Evolutionary conservation across 2,113 vertebrate species (phyloP).

Genomic region (Oncorhynchus tshawytscha): DNA sequence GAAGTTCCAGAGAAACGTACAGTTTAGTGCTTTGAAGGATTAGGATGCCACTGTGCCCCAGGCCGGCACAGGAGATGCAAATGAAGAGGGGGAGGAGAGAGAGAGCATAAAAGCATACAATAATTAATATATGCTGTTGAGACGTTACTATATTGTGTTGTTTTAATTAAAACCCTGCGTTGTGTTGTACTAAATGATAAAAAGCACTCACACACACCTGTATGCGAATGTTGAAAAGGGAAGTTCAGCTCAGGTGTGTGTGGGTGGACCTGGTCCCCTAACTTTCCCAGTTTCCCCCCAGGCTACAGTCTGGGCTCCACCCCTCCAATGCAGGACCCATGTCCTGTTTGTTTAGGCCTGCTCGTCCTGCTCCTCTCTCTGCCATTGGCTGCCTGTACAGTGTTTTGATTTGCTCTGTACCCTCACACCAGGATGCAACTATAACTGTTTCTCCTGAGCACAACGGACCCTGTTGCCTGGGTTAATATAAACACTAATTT

Average conservation of each 20-base stretch:
- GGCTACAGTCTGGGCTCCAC: slow-evolving; percentile 23
- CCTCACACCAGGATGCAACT: slow-evolving; percentile 47
- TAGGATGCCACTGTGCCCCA: neutral
- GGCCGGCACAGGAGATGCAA: neutral
- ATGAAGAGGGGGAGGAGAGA: neutral
- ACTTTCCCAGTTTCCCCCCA: slow-evolving; percentile 43
- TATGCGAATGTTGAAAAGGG: neutral
- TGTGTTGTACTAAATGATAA: neutral
- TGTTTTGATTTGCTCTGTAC: slow-evolving; percentile 70
- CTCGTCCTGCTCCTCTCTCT: slow-evolving; percentile 35
- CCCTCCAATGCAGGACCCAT: slow-evolving; percentile 50
- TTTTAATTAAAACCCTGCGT: too few species aligned
- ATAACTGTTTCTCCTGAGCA: slow-evolving; percentile 63
- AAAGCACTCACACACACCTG: neutral
- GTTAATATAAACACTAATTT: slow-evolving; percentile 66
- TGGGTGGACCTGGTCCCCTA: slow-evolving; percentile 16
- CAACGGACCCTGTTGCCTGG: slow-evolving; percentile 49
- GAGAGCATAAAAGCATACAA: too few species aligned
- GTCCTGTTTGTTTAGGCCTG: slow-evolving; percentile 65
- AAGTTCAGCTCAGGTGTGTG: slow-evolving; percentile 20
- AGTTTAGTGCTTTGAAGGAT: too few species aligned
- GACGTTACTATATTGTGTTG: too few species aligned
- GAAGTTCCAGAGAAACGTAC: neutral
- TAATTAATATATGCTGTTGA: too few species aligned
- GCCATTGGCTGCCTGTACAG: slow-evolving; percentile 55